Percentiles rank a stretch among this genome's conserved stretches.
Evolutionary conservation across 92 coral and sea anemone species (phyloP).

Genomic region (Metridium senile): DNA sequence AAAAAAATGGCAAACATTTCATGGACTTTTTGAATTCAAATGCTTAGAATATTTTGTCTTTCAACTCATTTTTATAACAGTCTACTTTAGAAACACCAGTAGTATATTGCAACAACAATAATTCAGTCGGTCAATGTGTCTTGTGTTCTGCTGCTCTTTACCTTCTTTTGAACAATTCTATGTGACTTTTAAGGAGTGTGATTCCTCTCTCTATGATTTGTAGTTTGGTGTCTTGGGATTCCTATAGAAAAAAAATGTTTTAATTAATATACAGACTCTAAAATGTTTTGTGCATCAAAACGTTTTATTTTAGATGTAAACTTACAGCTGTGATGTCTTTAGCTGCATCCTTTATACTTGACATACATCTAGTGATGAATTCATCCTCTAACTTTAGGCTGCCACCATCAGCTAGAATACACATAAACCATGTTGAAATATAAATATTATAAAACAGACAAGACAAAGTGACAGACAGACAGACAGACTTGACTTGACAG

Average conservation of each 20-base stretch:
- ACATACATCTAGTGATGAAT: slow-evolving; percentile 85
- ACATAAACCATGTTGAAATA: not conserved
- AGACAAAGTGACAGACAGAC: not conserved
- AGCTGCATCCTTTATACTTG: slow-evolving; percentile 74
- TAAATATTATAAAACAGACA: no score
- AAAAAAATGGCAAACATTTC: no score
- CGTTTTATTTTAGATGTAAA: not conserved
- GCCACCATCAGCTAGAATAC: slow-evolving; percentile 83
- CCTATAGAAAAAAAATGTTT: slow-evolving; percentile 20
- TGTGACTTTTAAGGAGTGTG: slow-evolving; percentile 84
- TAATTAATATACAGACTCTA: no score
- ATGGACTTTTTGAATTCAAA: no score
- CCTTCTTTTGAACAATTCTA: slow-evolving; percentile 91
- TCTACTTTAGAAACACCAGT: no score
- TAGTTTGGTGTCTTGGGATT: slow-evolving; percentile 64
- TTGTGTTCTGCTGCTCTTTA: no score
- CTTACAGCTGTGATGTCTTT: not conserved
- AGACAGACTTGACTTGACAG: no score
- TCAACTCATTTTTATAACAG: no score
- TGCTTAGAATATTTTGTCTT: no score
- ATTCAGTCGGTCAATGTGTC: no score
- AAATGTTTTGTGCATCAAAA: no score
- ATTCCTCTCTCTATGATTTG: slow-evolving; percentile 95
- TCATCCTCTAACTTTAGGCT: slow-evolving; percentile 87
- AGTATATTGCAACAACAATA: no score